These are phyloP conservation scores for Strigamia crassipes DNA, from an alignment of 2,888 invertebrate genomes.

Conservation along the genomic window DNA sequence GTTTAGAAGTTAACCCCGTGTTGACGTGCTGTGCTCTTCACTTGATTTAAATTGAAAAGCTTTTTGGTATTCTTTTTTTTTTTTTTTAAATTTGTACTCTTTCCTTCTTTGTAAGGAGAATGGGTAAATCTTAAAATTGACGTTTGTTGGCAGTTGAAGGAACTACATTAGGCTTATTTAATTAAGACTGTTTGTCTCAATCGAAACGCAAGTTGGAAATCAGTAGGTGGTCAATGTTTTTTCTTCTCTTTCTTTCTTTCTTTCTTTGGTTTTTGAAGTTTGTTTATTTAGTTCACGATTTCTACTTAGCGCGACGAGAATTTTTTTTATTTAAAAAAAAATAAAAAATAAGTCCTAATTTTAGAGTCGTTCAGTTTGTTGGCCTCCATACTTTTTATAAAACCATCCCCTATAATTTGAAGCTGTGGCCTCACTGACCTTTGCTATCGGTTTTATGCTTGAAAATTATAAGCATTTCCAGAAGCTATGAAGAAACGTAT, in stretches of 20 bases:
- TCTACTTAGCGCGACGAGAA: neutral
- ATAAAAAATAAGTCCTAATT: neutral
- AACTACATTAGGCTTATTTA: conserved; percentile 1
- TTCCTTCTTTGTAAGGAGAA: neutral
- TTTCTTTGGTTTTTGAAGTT: neutral
- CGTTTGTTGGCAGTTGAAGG: neutral
- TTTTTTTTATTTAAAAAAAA: neutral
- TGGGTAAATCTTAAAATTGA: neutral
- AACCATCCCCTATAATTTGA: conserved; percentile 23
- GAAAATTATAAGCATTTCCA: conserved; percentile 40
- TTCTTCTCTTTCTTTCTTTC: neutral
- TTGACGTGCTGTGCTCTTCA: neutral
- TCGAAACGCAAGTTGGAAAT: neutral
- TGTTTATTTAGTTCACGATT: neutral
- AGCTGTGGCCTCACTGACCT: conserved; percentile 32
- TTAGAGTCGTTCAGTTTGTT: neutral
- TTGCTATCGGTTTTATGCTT: conserved; percentile 39
- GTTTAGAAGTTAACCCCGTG: conserved; percentile 8
- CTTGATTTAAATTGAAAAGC: conserved; percentile 7
- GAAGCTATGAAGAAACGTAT: conserved; percentile 25
- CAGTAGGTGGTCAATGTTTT: neutral
- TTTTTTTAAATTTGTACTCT: neutral
- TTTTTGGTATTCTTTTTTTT: neutral
- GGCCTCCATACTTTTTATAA: conserved; percentile 13
- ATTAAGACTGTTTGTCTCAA: conserved; percentile 1